Percentiles rank a stretch among this genome's conserved stretches.
Evolutionary conservation across 2,888 invertebrate species (phyloP).

Genomic region (Crepidodera aurea): DNA sequence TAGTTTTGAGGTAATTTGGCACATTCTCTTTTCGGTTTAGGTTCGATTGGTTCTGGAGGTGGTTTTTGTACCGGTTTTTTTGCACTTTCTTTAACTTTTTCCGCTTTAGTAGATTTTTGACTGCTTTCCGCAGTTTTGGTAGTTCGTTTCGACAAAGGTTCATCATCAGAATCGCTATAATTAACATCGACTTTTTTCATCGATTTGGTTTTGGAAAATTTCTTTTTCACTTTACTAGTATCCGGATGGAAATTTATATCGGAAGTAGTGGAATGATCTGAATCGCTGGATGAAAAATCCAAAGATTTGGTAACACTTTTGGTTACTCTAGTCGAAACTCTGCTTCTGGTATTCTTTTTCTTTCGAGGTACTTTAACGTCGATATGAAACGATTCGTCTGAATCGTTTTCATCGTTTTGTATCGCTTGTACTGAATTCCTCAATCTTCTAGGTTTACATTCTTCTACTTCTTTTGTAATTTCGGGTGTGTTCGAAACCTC

Average conservation of each 20-base stretch:
- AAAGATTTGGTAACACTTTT: constrained; percentile 8
- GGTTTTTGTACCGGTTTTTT: constrained; percentile 23
- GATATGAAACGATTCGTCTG: constrained; percentile 50
- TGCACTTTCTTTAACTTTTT: constrained; percentile 26
- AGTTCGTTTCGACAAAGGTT: constrained; percentile 68
- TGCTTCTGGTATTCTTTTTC: constrained; percentile 49
- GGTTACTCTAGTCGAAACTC: constrained; percentile 30
- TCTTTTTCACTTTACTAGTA: constrained; percentile 44
- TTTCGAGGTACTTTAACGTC: constrained; percentile 48
- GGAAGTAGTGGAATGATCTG: constrained; percentile 49
- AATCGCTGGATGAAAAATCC: constrained; percentile 39
- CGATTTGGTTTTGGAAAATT: constrained; percentile 47
- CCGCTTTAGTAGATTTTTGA: constrained; percentile 34
- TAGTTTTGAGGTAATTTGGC: constrained; percentile 59
- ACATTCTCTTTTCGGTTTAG: constrained; percentile 58
- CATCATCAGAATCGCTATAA: constrained; percentile 73
- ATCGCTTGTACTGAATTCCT: constrained; percentile 41
- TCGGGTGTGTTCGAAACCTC: constrained; percentile 22
- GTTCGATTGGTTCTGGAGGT: constrained; percentile 35
- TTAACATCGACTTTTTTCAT: constrained; percentile 44
- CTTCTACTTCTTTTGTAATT: constrained; percentile 10
- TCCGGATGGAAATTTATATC: constrained; percentile 46
- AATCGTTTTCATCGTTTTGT: constrained; percentile 43
- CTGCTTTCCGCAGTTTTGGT: constrained; percentile 45
- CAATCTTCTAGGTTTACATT: constrained; percentile 38